Percentiles rank a stretch among this genome's conserved stretches.
Conservation (phyloP, 2,113 vertebrate genomes). For the Phasianus colchicus region DNA sequence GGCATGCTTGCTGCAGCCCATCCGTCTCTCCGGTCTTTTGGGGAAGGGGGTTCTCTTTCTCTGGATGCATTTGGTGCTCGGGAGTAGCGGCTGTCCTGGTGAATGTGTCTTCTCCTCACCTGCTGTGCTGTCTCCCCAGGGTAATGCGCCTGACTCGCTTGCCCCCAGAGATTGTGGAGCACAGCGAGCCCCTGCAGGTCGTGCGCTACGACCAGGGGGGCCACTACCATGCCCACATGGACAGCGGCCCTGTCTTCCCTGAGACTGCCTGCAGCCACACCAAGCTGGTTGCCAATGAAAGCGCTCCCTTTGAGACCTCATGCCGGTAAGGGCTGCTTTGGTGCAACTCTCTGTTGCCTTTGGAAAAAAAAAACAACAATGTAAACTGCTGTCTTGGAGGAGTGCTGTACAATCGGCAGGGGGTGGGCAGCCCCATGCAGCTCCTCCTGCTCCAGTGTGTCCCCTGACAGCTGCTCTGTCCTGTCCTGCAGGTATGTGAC, state of each 20-base stretch:
- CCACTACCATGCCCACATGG: conserved; percentile 93
- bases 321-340: conserved; percentile 85
- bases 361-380: not conserved
- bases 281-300: conserved; percentile 88
- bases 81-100: not conserved
- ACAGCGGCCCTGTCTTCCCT: conserved; percentile 88
- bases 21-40: not conserved
- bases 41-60: conserved; percentile 48
- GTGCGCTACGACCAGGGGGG: conserved; percentile 91
- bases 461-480: not conserved
- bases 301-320: conserved; percentile 87
- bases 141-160: conserved; percentile 90
- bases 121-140: conserved; percentile 71
- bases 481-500: conserved; percentile 88
- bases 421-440: not conserved
- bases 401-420: not conserved
- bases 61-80: not conserved
- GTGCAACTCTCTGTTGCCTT: not conserved
- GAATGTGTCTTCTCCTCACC: not conserved
- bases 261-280: conserved; percentile 93
- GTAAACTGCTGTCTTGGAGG: not conserved
- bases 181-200: conserved; percentile 95
- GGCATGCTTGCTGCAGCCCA: conserved; percentile 19
- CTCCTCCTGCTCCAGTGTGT: not conserved
- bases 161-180: conserved; percentile 88